phyloP scores from a whole-genome alignment of 2,888 invertebrate genomes.

The Tiliacea citrago region DNA sequence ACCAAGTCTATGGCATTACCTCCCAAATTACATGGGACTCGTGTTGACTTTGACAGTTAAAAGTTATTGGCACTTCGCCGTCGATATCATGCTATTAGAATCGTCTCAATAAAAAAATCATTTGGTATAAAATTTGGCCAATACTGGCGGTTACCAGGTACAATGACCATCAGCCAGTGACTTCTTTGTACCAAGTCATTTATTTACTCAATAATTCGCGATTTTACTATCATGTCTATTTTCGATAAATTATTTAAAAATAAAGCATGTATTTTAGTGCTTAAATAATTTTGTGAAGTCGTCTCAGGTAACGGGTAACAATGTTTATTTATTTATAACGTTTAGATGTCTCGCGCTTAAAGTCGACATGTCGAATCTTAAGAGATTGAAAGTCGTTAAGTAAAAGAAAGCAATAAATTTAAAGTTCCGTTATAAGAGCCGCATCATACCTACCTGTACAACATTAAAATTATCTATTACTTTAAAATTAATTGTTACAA shows the following conservation, averaged over 20 bases:
- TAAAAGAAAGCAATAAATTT: constrained; percentile 85
- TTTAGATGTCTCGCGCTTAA: constrained; percentile 41
- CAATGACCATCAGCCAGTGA: not conserved
- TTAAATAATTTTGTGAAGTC: constrained; percentile 11
- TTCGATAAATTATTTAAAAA: not conserved
- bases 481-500: constrained; percentile 71
- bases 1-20: no score
- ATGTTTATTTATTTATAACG: constrained; percentile 42
- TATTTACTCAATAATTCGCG: not conserved
- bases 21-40: no score
- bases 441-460: constrained; percentile 72
- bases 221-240: not conserved
- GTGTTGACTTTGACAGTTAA: no score
- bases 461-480: constrained; percentile 77
- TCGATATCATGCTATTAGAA: not conserved
- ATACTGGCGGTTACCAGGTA: not conserved
- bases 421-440: constrained; percentile 80
- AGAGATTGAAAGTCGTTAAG: constrained; percentile 81
- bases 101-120: not conserved
- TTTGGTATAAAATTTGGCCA: not conserved
- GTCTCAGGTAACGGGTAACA: constrained; percentile 26
- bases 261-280: not conserved
- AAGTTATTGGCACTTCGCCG: no score
- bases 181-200: not conserved
- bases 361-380: constrained; percentile 77